These are phyloP conservation scores for Omphaloscelis lunosa DNA, from an alignment of 2,888 invertebrate species.

Conservation along the genomic window DNA sequence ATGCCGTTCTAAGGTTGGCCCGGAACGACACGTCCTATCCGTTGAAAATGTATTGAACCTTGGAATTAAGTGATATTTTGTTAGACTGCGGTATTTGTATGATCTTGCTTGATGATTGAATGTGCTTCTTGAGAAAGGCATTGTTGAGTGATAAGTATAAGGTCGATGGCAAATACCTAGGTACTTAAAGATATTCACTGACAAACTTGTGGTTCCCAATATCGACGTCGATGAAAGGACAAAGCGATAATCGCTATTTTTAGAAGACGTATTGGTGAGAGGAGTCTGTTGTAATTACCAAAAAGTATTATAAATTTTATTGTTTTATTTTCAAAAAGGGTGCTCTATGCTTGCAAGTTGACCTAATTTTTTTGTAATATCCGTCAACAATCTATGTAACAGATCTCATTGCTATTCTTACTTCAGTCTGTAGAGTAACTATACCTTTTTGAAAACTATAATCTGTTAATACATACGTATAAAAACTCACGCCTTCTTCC, in stretches of 20 bases:
- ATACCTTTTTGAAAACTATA: too few species aligned
- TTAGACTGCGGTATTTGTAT: slow-evolving; percentile 43
- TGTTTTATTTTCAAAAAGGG: too few species aligned
- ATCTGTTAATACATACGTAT: too few species aligned
- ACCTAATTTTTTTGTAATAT: too few species aligned
- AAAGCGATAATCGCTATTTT: not conserved
- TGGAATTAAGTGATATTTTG: slow-evolving; percentile 58
- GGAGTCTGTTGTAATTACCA: not conserved
- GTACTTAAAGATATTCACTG: not conserved
- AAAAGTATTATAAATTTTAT: not conserved
- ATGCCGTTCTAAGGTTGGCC: slow-evolving; percentile 68
- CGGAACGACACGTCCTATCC: slow-evolving; percentile 63
- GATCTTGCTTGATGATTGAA: slow-evolving; percentile 28
- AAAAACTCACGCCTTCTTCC: too few species aligned
- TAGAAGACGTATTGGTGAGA: not conserved
- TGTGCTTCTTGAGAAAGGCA: slow-evolving; percentile 30
- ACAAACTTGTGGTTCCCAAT: not conserved
- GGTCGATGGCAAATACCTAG: not conserved
- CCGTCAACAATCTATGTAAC: too few species aligned
- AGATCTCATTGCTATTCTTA: too few species aligned
- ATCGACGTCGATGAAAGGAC: not conserved
- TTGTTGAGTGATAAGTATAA: not conserved
- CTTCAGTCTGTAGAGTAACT: too few species aligned
- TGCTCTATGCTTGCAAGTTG: not conserved
- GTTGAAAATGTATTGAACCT: slow-evolving; percentile 64